Evolutionary conservation across 2,797 vertebrate species (phyloP), one percentile per base, ranked within the genome.

Genomic region (Antennarius maculatus): DNA sequence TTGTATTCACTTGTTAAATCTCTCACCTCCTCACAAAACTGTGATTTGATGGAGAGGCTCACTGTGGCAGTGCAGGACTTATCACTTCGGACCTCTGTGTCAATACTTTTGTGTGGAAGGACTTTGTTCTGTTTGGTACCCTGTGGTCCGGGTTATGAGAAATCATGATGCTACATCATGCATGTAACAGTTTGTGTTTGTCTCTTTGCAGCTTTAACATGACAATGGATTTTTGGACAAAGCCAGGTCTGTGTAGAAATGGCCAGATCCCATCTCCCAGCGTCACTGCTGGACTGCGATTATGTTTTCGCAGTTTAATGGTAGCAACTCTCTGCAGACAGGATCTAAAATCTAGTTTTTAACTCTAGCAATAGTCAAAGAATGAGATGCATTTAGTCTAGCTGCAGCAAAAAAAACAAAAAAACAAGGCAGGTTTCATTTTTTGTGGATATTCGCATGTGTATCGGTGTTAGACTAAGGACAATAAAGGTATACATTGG

Each of bases 1-100:
- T 23, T 29, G 3, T 31, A 57, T 63, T 69, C 54, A 48, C 61
- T 43, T n/a, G 45, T 72, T 75, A 64, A 69, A 15, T 10, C 49
- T 18, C 51, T 63, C 37, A 12, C 52, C 71, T 70, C 51, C 16
- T 27, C 14, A 46, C 65, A 66, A 34, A 66, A 43, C 43, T 48
- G 31, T 42, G 16, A 53, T 49, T 61, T 53, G 42, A 53, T 47
- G 43, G 0, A 47, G 42, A 6, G 3, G 16, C 18, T 50, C 59
- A 27, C 45, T 31, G 16, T 43, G 42, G 42, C 42, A 43, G 11
- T 34, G 12, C 27, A 34, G n/a, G 29, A 14, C 13, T 9, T 7
- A 43, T 3, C 0, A 6, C 5, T 45, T 43, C 15, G 27, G 17
- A 48, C 1, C 10, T 13, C 15, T 15, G 3, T n/a, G 39, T 37